Percentiles rank a stretch among this genome's conserved stretches.
phyloP scores from a whole-genome alignment of 2,113 vertebrate species.

The Piliocolobus tephrosceles region DNA sequence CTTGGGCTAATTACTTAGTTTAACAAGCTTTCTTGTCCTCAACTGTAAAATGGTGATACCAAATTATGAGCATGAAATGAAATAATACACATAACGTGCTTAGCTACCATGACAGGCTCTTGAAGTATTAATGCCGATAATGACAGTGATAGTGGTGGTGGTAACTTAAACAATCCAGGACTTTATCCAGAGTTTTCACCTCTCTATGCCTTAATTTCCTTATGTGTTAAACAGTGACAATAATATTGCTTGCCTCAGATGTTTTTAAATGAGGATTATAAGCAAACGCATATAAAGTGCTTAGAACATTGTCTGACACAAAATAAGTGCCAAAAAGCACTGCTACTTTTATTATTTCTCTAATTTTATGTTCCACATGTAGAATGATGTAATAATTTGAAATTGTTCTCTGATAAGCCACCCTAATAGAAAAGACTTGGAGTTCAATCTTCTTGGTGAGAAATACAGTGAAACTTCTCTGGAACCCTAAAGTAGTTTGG shows the following conservation, averaged over 20 bases:
- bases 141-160: background rate
- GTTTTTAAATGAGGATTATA: background rate
- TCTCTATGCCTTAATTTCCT: background rate
- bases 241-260: background rate
- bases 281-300: background rate
- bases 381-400: conserved; percentile 15
- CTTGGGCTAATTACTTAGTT: background rate
- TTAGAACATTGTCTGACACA: background rate
- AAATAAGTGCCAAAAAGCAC: background rate
- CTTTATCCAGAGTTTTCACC: conserved; percentile 15
- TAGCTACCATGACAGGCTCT: background rate
- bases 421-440: background rate
- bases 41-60: background rate
- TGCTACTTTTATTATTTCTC: background rate
- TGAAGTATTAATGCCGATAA: background rate
- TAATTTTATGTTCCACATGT: background rate
- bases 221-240: background rate
- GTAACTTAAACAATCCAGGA: background rate
- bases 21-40: background rate
- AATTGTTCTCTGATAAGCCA: conserved; percentile 50
- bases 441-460: background rate
- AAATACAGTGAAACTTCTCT: background rate
- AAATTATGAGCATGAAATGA: background rate
- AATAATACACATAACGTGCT: background rate
- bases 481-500: background rate